These are phyloP conservation scores for Ranitomeya imitator DNA, from an alignment of 2,113 vertebrate genomes.

Conservation along the genomic window DNA sequence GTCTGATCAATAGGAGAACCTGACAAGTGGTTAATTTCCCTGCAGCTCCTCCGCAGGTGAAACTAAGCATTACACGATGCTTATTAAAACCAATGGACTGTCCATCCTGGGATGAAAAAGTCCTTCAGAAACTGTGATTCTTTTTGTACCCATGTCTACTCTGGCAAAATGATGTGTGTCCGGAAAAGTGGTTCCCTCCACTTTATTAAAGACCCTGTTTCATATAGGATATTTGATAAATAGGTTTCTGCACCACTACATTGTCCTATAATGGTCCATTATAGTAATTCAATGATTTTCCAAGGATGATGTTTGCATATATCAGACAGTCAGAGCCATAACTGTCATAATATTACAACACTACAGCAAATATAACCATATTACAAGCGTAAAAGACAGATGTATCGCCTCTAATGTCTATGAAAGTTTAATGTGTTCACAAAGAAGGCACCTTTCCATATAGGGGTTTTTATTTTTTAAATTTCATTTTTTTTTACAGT, in stretches of 20 bases:
- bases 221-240: background rate
- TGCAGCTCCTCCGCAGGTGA: too few species aligned
- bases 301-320: background rate
- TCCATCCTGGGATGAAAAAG: too few species aligned
- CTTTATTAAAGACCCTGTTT: too few species aligned
- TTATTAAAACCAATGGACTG: too few species aligned
- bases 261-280: background rate
- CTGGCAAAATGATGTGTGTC: background rate
- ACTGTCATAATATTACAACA: constrained; percentile 22
- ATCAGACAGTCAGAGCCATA: background rate
- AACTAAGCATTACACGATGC: too few species aligned
- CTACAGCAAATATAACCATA: constrained; percentile 19
- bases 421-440: constrained; percentile 41
- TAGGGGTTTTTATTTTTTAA: background rate
- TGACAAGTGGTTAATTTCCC: too few species aligned
- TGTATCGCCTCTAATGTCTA: constrained; percentile 30
- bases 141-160: too few species aligned
- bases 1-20: too few species aligned
- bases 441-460: background rate
- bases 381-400: constrained; percentile 25
- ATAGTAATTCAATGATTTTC: background rate
- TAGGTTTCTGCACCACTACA: background rate
- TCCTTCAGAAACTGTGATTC: too few species aligned
- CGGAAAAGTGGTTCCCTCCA: too few species aligned
- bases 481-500: constrained; percentile 33